These are phyloP conservation scores for Sorex maritimensis DNA, from an alignment of 2,797 vertebrate species.

Conservation along the genomic window DNA sequence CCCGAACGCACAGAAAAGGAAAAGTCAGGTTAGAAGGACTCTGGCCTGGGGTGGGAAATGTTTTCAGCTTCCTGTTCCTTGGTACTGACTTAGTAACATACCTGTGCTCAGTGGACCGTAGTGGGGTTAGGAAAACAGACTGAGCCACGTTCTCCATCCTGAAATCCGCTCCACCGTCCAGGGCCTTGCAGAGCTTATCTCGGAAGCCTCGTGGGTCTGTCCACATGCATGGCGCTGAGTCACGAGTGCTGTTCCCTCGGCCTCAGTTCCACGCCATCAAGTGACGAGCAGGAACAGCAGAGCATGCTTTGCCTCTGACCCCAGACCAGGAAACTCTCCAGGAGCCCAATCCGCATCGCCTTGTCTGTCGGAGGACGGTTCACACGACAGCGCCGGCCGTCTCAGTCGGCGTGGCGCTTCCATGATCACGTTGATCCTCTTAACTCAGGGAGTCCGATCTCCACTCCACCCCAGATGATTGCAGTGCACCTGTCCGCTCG, in stretches of 20 bases:
- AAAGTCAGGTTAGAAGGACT: slow-evolving; percentile 58
- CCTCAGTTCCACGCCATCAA: slow-evolving; percentile 74
- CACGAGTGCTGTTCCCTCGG: slow-evolving; percentile 68
- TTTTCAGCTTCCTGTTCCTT: slow-evolving; percentile 62
- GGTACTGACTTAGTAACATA: slow-evolving; percentile 11
- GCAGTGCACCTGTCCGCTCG: slow-evolving; percentile 30
- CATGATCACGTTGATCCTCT: slow-evolving; percentile 61
- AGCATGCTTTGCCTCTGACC: slow-evolving; percentile 63
- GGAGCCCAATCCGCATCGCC: slow-evolving; percentile 6
- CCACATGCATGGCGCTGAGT: slow-evolving; percentile 65
- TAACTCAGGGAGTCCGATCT: slow-evolving; percentile 88
- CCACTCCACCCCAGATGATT: slow-evolving; percentile 62
- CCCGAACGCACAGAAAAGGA: slow-evolving; percentile 68
- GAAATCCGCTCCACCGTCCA: neutral
- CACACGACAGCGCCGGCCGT: slow-evolving; percentile 26
- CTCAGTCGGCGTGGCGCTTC: slow-evolving; percentile 53
- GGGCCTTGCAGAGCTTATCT: slow-evolving; percentile 38
- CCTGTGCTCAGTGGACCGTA: slow-evolving; percentile 24
- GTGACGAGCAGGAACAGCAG: slow-evolving; percentile 48
- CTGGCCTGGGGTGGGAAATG: neutral
- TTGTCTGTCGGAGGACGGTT: slow-evolving; percentile 52
- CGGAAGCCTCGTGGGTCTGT: slow-evolving; percentile 70
- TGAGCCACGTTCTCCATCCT: slow-evolving; percentile 44
- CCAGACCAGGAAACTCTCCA: slow-evolving; percentile 62
- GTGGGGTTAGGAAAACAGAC: slow-evolving; percentile 10